phyloP scores from a whole-genome alignment of 2,797 vertebrate species.

The Oreochromis grahami region DNA sequence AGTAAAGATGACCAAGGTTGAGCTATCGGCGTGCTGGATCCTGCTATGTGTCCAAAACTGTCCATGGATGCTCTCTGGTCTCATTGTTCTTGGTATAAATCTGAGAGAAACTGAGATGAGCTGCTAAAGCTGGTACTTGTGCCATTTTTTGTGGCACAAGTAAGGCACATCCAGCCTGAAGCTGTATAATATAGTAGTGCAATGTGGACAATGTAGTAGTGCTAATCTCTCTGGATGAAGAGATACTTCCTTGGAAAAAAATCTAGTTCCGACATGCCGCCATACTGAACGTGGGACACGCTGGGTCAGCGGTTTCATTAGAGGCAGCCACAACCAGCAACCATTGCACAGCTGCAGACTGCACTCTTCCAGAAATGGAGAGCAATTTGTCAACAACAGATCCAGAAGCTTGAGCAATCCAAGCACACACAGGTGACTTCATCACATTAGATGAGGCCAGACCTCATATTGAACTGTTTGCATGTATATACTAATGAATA shows the following conservation, averaged over 20 bases:
- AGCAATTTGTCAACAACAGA: background rate
- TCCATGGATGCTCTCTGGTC: background rate
- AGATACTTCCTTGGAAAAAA: background rate
- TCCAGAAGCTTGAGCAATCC: no score
- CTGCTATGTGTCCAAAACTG: background rate
- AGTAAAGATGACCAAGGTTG: background rate
- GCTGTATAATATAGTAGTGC: background rate
- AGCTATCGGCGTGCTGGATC: background rate
- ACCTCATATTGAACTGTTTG: background rate
- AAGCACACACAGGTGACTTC: background rate
- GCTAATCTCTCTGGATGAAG: background rate
- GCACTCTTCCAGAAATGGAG: background rate
- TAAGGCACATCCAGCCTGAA: background rate
- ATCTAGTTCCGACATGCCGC: background rate
- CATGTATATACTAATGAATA: background rate
- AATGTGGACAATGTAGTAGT: background rate
- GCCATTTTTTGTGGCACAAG: background rate
- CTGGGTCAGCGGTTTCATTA: background rate
- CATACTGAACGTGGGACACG: background rate
- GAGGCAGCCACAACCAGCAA: background rate
- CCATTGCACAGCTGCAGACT: background rate
- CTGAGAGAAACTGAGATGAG: background rate
- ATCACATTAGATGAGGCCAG: background rate
- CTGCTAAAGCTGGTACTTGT: background rate
- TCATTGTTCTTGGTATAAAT: background rate